These are phyloP conservation scores for Nilaparvata lugens DNA, from an alignment of 1,140 invertebrate genomes.

Conservation along the genomic window DNA sequence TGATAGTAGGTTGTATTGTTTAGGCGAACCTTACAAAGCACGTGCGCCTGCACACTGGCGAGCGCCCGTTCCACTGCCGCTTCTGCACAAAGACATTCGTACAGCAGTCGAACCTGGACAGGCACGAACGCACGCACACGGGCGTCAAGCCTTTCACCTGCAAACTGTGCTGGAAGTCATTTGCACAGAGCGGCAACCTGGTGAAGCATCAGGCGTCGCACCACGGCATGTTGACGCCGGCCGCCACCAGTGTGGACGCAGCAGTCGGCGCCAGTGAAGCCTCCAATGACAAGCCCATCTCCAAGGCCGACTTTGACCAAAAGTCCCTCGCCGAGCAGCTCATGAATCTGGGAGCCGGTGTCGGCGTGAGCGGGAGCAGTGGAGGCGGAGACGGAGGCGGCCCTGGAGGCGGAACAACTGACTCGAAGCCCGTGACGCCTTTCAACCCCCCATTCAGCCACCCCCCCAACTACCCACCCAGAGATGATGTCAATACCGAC, in stretches of 20 bases:
- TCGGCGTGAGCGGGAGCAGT: background rate
- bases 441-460: no score
- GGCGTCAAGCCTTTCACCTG: conserved; percentile 40
- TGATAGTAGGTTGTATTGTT: background rate
- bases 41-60: conserved; percentile 46
- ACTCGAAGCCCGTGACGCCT: no score
- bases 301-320: background rate
- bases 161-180: conserved; percentile 20
- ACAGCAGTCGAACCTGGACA: conserved; percentile 52
- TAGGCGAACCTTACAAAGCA: conserved; percentile 38
- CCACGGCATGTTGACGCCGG: conserved; percentile 9
- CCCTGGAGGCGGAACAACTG: background rate
- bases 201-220: conserved; percentile 30
- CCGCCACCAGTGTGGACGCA: no score
- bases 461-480: background rate
- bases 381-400: background rate
- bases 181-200: conserved; percentile 27
- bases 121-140: conserved; percentile 56
- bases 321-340: background rate
- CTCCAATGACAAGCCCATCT: background rate
- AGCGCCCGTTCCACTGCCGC: conserved; percentile 51
- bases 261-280: background rate
- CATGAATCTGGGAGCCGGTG: background rate
- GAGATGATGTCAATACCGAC: conserved; percentile 3
- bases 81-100: conserved; percentile 53